These are phyloP conservation scores for Eupithecia subfuscata DNA, from an alignment of 2,888 invertebrate genomes.

Conservation along the genomic window DNA sequence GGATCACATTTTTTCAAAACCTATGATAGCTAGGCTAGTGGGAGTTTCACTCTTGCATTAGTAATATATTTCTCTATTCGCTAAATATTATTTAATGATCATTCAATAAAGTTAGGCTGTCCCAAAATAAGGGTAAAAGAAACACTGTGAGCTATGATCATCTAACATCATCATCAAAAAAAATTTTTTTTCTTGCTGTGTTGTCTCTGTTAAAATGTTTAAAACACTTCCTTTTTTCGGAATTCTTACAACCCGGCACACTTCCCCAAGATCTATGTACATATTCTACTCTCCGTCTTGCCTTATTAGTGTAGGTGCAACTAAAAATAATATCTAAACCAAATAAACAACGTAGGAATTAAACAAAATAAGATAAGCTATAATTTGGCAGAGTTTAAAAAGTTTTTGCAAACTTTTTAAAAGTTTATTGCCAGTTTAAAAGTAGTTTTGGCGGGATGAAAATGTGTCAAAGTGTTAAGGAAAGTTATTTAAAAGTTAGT, in stretches of 20 bases:
- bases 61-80: no score
- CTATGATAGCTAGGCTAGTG: no score
- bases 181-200: no score
- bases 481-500: conserved; percentile 15
- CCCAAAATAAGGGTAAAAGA: no score
- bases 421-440: conserved; percentile 19
- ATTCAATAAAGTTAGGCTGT: no score
- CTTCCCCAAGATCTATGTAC: conserved; percentile 83
- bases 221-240: conserved; percentile 67
- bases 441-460: not conserved
- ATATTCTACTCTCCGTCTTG: conserved; percentile 6
- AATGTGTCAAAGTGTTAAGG: not conserved
- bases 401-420: conserved; percentile 18
- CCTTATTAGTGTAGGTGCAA: conserved; percentile 19
- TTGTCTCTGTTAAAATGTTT: conserved; percentile 62
- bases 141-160: no score
- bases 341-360: conserved; percentile 18
- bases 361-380: not conserved
- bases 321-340: conserved; percentile 23
- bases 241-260: conserved; percentile 84
- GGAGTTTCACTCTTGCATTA: no score
- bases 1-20: no score
- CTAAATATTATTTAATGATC: no score
- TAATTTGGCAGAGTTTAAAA: conserved; percentile 8
- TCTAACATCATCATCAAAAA: no score